phyloP scores from a whole-genome alignment of 2,888 invertebrate species.

The Drosophila tanythrix region DNA sequence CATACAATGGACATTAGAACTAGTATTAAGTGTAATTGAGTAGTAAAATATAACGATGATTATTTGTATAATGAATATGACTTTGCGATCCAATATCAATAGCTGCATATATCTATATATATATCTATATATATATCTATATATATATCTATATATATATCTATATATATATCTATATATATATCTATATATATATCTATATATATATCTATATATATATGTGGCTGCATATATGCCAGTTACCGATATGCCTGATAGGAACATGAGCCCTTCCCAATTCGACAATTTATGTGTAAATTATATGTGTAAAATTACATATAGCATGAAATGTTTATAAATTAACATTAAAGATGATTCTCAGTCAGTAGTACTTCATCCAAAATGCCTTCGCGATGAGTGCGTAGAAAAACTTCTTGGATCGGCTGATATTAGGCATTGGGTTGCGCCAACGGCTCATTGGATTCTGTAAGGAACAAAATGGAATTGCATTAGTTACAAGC shows the following conservation, averaged over 20 bases:
- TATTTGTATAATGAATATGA: conserved; percentile 29
- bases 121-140: background rate
- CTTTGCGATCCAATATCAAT: conserved; percentile 32
- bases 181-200: background rate
- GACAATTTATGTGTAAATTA: background rate
- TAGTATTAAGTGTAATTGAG: conserved; percentile 14
- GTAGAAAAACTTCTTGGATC: conserved; percentile 56
- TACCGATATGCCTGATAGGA: conserved; percentile 34
- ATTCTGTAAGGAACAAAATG: conserved; percentile 28
- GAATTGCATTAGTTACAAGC: conserved; percentile 4
- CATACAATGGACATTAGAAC: conserved; percentile 14
- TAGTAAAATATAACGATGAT: conserved; percentile 28
- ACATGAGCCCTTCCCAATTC: conserved; percentile 30
- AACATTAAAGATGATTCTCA: conserved; percentile 72
- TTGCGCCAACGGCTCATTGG: conserved; percentile 10
- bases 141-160: background rate
- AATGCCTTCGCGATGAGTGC: conserved; percentile 41
- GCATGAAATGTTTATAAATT: conserved; percentile 36
- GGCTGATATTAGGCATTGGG: conserved; percentile 56
- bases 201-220: background rate
- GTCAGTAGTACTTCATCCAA: conserved; percentile 64
- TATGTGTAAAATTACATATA: conserved; percentile 9
- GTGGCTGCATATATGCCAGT: conserved; percentile 6
- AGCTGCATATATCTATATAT: conserved; percentile 3
- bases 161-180: background rate